Evolutionary conservation across 2,113 vertebrate species (phyloP).

Genomic region (Cacatua alba): DNA sequence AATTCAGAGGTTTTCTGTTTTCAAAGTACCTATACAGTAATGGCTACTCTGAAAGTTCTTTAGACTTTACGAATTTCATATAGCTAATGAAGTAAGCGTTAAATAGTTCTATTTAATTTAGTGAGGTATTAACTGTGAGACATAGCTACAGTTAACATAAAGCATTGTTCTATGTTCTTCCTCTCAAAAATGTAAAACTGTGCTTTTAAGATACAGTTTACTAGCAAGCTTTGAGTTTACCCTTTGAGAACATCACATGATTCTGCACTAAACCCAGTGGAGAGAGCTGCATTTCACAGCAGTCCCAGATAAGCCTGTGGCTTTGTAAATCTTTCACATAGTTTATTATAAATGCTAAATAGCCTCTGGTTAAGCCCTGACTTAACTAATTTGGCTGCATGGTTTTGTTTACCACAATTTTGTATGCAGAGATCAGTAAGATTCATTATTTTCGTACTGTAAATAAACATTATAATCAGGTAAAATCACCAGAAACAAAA

Average conservation of each 20-base stretch:
- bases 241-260: neutral
- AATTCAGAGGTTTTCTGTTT: neutral
- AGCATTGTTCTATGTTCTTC: neutral
- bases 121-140: neutral
- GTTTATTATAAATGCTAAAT: constrained; percentile 24
- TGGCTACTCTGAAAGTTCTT: neutral
- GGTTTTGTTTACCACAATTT: neutral
- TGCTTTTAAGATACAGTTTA: neutral
- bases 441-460: neutral
- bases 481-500: neutral
- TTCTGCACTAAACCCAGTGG: neutral
- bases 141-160: neutral
- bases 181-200: neutral
- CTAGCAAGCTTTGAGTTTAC: constrained; percentile 7
- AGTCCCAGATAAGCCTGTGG: neutral
- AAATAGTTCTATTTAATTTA: neutral
- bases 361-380: neutral
- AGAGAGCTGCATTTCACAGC: constrained; percentile 7
- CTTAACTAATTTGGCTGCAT: constrained; percentile 21
- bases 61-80: neutral
- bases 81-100: neutral
- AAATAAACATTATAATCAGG: neutral
- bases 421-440: neutral
- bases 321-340: constrained; percentile 27
- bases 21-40: neutral